A percentile compares a stretch with the other conserved stretches of the same genome.
phyloP scores from a whole-genome alignment of 2,113 vertebrate genomes.

The Cichladusa arquata region DNA sequence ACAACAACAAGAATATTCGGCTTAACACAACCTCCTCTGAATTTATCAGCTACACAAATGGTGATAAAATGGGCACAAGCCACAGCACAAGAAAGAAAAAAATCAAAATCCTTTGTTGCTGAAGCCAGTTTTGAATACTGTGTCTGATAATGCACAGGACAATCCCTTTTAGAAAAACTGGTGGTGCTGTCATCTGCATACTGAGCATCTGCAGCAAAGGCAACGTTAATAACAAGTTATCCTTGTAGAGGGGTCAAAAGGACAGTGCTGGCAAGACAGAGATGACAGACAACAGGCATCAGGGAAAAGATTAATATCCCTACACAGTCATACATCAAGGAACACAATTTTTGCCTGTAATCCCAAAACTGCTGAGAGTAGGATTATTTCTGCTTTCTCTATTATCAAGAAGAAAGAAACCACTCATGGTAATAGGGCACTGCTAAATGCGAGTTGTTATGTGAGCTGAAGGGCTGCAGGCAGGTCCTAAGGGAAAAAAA shows the following conservation, averaged over 20 bases:
- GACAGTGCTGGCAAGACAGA: conserved; percentile 37
- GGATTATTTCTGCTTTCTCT: conserved; percentile 54
- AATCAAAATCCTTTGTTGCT: background rate
- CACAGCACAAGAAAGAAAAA: background rate
- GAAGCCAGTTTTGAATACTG: background rate
- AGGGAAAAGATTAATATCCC: conserved; percentile 59
- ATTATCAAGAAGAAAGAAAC: conserved; percentile 39
- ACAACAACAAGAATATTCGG: background rate
- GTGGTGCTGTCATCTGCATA: conserved; percentile 43
- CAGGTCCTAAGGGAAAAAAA: background rate
- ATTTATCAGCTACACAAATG: background rate
- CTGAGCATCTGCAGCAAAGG: background rate
- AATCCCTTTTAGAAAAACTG: conserved; percentile 39
- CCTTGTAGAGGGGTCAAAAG: conserved; percentile 41
- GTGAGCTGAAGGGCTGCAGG: background rate
- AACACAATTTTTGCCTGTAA: conserved; percentile 62
- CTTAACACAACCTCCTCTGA: background rate
- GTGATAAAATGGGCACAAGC: background rate
- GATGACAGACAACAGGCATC: conserved; percentile 47
- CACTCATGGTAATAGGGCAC: background rate
- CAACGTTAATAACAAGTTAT: conserved; percentile 37
- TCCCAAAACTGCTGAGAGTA: conserved; percentile 64
- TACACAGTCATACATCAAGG: conserved; percentile 53
- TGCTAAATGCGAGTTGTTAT: background rate
- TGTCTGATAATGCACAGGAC: background rate